A percentile compares a stretch with the other conserved stretches of the same genome.
Conservation (phyloP, 1,140 invertebrate genomes). For the Heliconius himera region DNA sequence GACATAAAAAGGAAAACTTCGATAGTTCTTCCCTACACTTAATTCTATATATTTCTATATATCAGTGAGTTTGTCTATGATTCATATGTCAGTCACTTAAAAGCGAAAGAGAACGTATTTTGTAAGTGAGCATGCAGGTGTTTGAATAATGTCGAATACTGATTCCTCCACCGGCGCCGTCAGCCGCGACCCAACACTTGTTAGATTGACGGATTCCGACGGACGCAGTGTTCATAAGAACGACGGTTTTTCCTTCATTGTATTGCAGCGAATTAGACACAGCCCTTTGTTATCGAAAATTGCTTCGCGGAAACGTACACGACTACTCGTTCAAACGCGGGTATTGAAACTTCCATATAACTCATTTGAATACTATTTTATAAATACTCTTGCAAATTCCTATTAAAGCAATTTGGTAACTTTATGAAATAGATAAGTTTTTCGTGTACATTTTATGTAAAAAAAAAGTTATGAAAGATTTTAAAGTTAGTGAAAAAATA, state of each 20-base stretch:
- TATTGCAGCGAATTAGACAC: slow-evolving; percentile 37
- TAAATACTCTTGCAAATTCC: background rate
- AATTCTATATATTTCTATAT: no score
- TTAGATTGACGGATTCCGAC: slow-evolving; percentile 39
- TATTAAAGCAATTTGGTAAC: background rate
- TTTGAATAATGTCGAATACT: background rate
- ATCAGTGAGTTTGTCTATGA: no score
- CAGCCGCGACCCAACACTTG: slow-evolving; percentile 31
- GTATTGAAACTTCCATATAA: slow-evolving; percentile 22
- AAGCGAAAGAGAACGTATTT: background rate
- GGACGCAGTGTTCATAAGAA: slow-evolving; percentile 30
- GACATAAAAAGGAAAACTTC: no score
- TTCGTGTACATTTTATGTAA: background rate
- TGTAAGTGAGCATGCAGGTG: background rate
- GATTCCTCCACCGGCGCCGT: background rate
- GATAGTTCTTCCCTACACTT: no score
- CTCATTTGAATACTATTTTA: slow-evolving; percentile 30
- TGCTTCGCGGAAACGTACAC: slow-evolving; percentile 27
- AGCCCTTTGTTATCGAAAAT: slow-evolving; percentile 35
- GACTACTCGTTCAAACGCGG: slow-evolving; percentile 10
- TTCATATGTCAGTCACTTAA: no score
- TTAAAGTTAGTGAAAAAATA: no score
- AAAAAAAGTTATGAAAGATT: background rate
- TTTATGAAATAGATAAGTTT: background rate
- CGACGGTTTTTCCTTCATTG: slow-evolving; percentile 32